Conservation (phyloP, 35 echinoderm and acorn worm genomes). For the Lytechinus pictus region DNA sequence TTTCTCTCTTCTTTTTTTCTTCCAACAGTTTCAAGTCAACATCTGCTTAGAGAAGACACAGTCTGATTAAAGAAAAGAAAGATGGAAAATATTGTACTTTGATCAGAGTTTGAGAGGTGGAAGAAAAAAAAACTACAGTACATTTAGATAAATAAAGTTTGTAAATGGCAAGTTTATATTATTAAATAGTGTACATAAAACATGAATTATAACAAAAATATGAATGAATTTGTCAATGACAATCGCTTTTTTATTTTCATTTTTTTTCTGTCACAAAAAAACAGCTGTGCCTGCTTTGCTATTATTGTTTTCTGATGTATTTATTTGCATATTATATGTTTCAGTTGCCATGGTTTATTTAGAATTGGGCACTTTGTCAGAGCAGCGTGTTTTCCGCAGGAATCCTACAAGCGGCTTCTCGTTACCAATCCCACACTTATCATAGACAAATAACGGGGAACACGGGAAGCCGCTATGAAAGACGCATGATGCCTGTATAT, state of each 20-base stretch:
- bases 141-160: constrained; percentile 36
- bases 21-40: constrained; percentile 28
- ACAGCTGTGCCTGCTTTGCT: neutral
- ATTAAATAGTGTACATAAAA: constrained; percentile 41
- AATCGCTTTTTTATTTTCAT: neutral
- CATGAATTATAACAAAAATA: constrained; percentile 31
- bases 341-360: neutral
- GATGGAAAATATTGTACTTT: neutral
- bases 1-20: neutral
- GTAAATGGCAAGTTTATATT: constrained; percentile 48
- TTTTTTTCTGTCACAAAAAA: neutral
- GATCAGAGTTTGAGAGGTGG: neutral
- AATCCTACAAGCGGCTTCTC: too few relatives aligned
- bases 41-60: constrained; percentile 2
- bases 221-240: neutral
- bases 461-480: too few relatives aligned
- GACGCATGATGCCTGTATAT: too few relatives aligned
- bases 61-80: neutral
- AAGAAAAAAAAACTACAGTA: neutral
- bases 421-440: too few relatives aligned
- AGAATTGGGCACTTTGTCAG: neutral
- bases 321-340: neutral
- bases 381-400: too few relatives aligned
- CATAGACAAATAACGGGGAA: too few relatives aligned
- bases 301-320: neutral